phyloP scores from a whole-genome alignment of 2,113 vertebrate genomes.

The Lagenorhynchus albirostris region DNA sequence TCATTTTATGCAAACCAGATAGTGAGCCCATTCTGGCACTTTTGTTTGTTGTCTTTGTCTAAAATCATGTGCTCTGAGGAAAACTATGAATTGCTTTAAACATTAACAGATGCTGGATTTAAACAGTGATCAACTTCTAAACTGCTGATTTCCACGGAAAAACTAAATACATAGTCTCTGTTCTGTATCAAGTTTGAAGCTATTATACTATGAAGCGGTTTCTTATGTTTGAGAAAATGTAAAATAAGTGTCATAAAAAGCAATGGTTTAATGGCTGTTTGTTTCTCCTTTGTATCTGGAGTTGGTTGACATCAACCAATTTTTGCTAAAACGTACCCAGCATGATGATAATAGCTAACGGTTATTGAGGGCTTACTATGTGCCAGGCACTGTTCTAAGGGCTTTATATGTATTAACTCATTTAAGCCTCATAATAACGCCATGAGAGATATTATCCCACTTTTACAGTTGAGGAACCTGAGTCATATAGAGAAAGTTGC shows the following conservation, averaged over 20 bases:
- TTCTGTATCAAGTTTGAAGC: conserved; percentile 43
- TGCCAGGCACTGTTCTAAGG: not conserved
- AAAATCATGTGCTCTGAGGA: conserved; percentile 76
- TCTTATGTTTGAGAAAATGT: conserved; percentile 57
- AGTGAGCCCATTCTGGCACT: conserved; percentile 63
- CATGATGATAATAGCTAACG: conserved; percentile 14
- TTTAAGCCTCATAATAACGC: not conserved
- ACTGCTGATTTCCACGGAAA: conserved; percentile 76
- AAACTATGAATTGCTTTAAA: conserved; percentile 81
- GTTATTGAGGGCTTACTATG: not conserved
- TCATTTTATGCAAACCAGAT: conserved; percentile 44
- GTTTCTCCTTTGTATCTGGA: conserved; percentile 53
- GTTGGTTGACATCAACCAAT: conserved; percentile 28
- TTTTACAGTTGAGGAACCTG: not conserved
- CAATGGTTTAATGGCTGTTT: not conserved
- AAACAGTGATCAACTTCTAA: conserved; percentile 75
- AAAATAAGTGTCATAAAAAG: conserved; percentile 53
- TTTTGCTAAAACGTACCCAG: conserved; percentile 2
- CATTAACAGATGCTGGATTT: conserved; percentile 81
- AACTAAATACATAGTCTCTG: conserved; percentile 67
- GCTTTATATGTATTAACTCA: not conserved
- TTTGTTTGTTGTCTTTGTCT: conserved; percentile 75
- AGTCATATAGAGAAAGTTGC: not conserved
- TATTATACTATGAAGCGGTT: conserved; percentile 28
- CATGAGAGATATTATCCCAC: not conserved